These are phyloP conservation scores for Ovis canadensis DNA, from an alignment of 2,113 vertebrate species.

Conservation along the genomic window DNA sequence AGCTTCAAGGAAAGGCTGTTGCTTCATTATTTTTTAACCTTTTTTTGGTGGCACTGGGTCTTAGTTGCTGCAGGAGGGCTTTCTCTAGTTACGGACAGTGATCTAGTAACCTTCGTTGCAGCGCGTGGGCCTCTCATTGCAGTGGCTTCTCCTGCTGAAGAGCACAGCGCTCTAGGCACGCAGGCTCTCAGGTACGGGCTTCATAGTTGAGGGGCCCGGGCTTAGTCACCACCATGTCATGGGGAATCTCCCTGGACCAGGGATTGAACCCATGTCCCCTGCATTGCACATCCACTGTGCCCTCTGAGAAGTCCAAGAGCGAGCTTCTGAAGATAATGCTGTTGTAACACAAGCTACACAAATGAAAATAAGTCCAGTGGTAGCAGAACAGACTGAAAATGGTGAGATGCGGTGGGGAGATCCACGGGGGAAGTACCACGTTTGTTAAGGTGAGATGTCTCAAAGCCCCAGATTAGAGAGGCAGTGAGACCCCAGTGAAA, in stretches of 20 bases:
- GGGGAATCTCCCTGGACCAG: background rate
- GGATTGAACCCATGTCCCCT: background rate
- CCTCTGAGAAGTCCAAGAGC: background rate
- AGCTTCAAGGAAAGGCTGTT: background rate
- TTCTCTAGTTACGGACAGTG: background rate
- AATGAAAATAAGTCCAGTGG: background rate
- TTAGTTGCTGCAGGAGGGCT: background rate
- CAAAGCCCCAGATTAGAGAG: background rate
- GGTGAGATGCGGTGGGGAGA: background rate
- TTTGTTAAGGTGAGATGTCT: background rate
- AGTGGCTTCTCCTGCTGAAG: background rate
- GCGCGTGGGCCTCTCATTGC: background rate
- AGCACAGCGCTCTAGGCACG: background rate
- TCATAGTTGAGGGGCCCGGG: background rate
- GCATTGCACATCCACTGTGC: background rate
- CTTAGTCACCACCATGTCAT: background rate
- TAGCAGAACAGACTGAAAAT: background rate
- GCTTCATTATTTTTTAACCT: background rate
- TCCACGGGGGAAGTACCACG: background rate
- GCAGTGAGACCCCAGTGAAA: background rate
- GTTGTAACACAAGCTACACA: background rate
- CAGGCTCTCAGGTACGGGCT: fast-evolving
- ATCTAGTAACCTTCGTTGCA: background rate
- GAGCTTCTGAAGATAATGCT: background rate
- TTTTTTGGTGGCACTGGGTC: background rate